Conservation (phyloP, 1,140 invertebrate species). For the Drusus annulatus region DNA sequence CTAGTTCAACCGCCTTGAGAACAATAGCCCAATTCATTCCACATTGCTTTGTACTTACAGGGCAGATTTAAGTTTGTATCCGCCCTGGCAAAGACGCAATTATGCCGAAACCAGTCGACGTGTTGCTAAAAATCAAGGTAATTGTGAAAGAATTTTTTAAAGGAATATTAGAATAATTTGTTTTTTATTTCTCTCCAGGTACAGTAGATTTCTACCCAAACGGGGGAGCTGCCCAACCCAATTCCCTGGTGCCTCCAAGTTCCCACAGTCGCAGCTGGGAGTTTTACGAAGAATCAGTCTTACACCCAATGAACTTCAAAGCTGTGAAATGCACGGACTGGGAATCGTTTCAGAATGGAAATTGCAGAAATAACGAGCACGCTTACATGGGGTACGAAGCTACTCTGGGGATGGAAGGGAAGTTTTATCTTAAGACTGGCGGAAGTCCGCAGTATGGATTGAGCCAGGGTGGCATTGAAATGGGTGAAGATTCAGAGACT, state of each 20-base stretch:
- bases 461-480: not conserved
- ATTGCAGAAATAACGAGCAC: constrained; percentile 65
- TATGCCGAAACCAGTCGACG: no score
- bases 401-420: constrained; percentile 66
- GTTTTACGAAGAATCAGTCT: constrained; percentile 76
- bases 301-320: constrained; percentile 70
- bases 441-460: not conserved
- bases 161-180: no score
- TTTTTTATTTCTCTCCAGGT: constrained; percentile 68
- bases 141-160: no score
- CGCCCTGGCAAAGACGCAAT: no score
- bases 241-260: constrained; percentile 72
- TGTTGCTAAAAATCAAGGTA: no score
- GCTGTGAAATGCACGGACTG: constrained; percentile 68
- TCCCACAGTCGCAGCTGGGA: constrained; percentile 76
- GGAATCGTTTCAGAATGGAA: constrained; percentile 68
- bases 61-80: no score
- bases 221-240: constrained; percentile 73
- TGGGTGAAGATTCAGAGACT: no score
- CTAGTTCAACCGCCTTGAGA: no score
- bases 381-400: constrained; percentile 73
- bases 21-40: no score
- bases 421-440: constrained; percentile 69
- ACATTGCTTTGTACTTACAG: no score
- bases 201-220: constrained; percentile 88